A percentile compares a stretch with the other conserved stretches of the same genome.
Conservation (phyloP, 2,888 invertebrate species). For the Taenaris catops region DNA sequence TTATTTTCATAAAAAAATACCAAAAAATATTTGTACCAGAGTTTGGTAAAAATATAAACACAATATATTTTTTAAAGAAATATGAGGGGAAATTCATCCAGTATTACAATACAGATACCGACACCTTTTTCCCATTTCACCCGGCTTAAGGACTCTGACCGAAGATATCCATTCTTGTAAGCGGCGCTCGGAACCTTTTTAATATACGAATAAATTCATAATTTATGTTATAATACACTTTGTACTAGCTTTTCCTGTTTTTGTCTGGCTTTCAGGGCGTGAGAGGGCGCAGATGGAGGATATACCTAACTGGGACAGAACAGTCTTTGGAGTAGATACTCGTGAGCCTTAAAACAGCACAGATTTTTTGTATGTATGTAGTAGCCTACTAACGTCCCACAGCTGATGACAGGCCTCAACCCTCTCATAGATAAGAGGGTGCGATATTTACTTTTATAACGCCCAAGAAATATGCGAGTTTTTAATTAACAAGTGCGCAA, state of each 20-base stretch:
- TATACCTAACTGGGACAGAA: too few relatives aligned
- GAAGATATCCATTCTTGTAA: constrained; percentile 6
- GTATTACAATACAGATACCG: constrained; percentile 6
- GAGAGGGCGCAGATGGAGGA: too few relatives aligned
- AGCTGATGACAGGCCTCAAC: too few relatives aligned
- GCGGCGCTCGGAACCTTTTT: constrained; percentile 6
- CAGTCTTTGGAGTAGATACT: too few relatives aligned
- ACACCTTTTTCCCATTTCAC: constrained; percentile 10
- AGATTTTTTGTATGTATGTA: too few relatives aligned
- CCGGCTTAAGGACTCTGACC: constrained; percentile 11
- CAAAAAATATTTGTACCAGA: not conserved
- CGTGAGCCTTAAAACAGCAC: too few relatives aligned
- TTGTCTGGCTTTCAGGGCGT: too few relatives aligned
- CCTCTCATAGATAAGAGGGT: not conserved
- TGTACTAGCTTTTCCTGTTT: not conserved
- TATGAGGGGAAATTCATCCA: constrained; percentile 6
- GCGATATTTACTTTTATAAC: not conserved
- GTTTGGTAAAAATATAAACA: too few relatives aligned
- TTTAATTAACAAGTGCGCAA: too few relatives aligned
- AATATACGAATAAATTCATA: constrained; percentile 8
- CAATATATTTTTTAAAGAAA: not conserved
- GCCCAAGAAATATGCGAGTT: too few relatives aligned
- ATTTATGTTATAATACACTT: constrained; percentile 2
- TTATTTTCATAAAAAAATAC: not conserved
- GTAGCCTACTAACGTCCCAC: too few relatives aligned